Percentiles rank a stretch among this genome's conserved stretches.
Conservation (phyloP, 2,888 invertebrate species). For the Chesias legatella region DNA sequence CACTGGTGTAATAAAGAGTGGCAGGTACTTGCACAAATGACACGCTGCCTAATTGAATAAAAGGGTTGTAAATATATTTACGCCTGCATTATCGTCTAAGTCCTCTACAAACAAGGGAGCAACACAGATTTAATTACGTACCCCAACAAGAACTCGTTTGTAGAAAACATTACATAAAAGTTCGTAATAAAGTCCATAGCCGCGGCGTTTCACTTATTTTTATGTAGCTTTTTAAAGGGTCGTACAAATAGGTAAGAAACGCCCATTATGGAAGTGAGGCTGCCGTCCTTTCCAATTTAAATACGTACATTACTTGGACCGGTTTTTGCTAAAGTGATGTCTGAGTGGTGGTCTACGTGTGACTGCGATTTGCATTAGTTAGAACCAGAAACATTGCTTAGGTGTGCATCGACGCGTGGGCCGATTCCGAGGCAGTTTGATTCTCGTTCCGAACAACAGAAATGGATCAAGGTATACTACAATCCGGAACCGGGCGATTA, state of each 20-base stretch:
- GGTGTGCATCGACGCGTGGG: no score
- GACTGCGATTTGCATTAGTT: no score
- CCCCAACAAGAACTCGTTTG: constrained; percentile 38
- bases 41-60: constrained; percentile 34
- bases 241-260: constrained; percentile 37
- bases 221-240: constrained; percentile 37
- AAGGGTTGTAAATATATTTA: constrained; percentile 53
- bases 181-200: constrained; percentile 17
- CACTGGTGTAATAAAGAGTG: constrained; percentile 15
- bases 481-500: no score
- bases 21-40: constrained; percentile 34
- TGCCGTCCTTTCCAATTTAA: constrained; percentile 44
- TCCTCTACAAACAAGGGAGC: constrained; percentile 53
- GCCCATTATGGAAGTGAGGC: constrained; percentile 22
- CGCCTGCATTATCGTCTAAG: constrained; percentile 50
- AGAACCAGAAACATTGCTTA: no score
- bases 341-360: no score
- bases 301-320: constrained; percentile 32
- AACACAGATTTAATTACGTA: constrained; percentile 53
- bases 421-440: no score
- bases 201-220: constrained; percentile 29
- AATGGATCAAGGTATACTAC: no score
- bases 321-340: constrained; percentile 54
- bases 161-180: constrained; percentile 36
- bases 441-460: no score